phyloP scores from a whole-genome alignment of 2,113 vertebrate genomes.

The Acrocephalus kingi region DNA sequence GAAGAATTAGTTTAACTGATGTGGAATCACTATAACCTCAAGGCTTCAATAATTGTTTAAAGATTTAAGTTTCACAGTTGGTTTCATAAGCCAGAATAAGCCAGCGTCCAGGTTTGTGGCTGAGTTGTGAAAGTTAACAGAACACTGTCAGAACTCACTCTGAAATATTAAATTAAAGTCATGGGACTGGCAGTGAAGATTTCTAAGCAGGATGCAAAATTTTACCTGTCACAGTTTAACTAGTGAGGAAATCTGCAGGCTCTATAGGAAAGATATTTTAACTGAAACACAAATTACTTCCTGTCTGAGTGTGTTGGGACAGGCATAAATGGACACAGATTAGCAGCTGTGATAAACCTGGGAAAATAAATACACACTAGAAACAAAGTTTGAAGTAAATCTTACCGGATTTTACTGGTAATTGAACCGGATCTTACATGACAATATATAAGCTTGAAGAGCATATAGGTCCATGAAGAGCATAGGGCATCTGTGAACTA shows the following conservation, averaged over 20 bases:
- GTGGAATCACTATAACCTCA: slow-evolving; percentile 30
- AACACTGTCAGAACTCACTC: slow-evolving; percentile 20
- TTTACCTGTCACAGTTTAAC: slow-evolving; percentile 25
- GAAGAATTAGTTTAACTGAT: slow-evolving; percentile 53
- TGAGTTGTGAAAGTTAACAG: slow-evolving; percentile 51
- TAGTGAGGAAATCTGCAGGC: slow-evolving; percentile 13
- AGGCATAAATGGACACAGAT: slow-evolving; percentile 50
- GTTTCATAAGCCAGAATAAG: slow-evolving; percentile 38
- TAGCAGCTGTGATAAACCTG: slow-evolving; percentile 27
- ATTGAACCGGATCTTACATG: neutral
- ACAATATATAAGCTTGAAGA: neutral
- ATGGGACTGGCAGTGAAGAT: neutral
- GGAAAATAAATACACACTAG: slow-evolving; percentile 33
- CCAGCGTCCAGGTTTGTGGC: slow-evolving; percentile 30
- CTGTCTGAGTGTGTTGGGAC: neutral
- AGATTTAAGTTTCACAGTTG: slow-evolving; percentile 53
- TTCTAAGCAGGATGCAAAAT: neutral
- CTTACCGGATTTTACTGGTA: no score
- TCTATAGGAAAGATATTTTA: slow-evolving; percentile 7
- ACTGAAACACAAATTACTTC: neutral
- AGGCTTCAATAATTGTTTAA: slow-evolving; percentile 57
- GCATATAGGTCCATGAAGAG: neutral
- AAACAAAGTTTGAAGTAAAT: slow-evolving; percentile 3
- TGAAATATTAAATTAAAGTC: neutral
- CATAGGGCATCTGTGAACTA: neutral